Evolutionary conservation across 2,797 vertebrate genomes (phyloP), one percentile per base, ranked within the genome.

Genomic region (Spinibarbus caldwelli): DNA sequence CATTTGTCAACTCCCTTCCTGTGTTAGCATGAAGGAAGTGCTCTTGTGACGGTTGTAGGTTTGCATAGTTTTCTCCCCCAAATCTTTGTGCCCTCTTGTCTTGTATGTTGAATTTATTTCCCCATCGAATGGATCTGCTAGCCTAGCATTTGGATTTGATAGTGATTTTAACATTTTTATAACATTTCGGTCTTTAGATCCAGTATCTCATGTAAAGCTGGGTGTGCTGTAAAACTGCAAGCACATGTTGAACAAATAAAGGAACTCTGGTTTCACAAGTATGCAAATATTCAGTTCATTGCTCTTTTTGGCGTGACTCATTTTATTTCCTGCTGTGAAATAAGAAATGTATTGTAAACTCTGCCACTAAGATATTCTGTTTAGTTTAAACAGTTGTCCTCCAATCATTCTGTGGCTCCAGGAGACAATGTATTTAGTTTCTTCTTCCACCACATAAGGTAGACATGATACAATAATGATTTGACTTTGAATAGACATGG

Each of bases 1-100:
- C 6, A 71, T 79, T 15, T 49, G 82, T 66, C 70, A 85, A 77
- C 87, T 45, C 57, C 15, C 77, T 78, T 78, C 77, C 77, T 64
- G 54, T 64, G 0, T 19, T 0, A 59, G n/a, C 0, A 0, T 19
- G 10, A 31, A 78, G 57, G 77, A 78, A 78, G 76, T 43, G 26
- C 1, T n/a, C n/a, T n/a, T n/a, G 41, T 29, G 70, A 12, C 5
- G 0, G 57, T 62, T 59, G 7, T 43, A 15, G 57, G 36, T 29
- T n/a, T 5, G 5, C 15, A 14, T n/a, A 11, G 8, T 19, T 77
- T 17, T 52, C 2, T 1, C 73, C 29, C 0, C 26, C 10, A n/a
- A 10, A 12, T 36, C 21, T 77, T 23, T 54, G 21, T 15, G 49
- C 2, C 3, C 17, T 23, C 34, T 34, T 36, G 21, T 8, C 10